Base-by-base conservation (phyloP, 2,888 invertebrate species). In the Anthophora plumipes region DNA sequence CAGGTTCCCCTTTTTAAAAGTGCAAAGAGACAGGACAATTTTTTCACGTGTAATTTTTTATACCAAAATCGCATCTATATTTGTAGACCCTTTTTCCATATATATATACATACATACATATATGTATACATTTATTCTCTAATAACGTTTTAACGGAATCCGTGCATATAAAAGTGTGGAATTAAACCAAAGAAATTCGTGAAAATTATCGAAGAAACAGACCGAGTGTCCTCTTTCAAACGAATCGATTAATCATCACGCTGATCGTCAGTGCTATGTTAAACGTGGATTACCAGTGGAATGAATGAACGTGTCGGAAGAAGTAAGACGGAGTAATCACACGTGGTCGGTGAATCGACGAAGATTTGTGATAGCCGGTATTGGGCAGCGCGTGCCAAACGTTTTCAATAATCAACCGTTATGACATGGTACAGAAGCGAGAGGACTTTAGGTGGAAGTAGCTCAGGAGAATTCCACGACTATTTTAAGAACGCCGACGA, bases 261-360 rank as follows among this genome's bases (percentile, higher is more conserved):
- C 20, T 31, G 31, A 43, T 64, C 39, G 37, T 59, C 64, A 41
- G 71, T 52, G 72, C 41, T 59, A 71, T 69, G 69, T 48, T 50
- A 54, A 14, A 41, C 50, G 22, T 46, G 74, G 77, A 25, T 63
- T 55, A 25, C 71, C 37, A n/a, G 66, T 46, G 59, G 54, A 70
- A 82, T 61, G 73, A 88, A 78, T 64, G 83, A 81, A 82, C 77
- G 77, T 79, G 86, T 57, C 63, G 37, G 68, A 68, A 48, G 54
- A 55, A 22, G 11, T 41, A 39, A 43, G 25, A 67, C 50, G 14
- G 66, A 25, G 22, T 39, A 54, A 37, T 60, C 67, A 55, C 78
- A 78, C 69, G 70, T 78, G 79, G 31, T 70, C 20, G 6, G 31
- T 70, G 64, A 52, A 79, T 66, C 63, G 79, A 37, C 70, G 59